These are phyloP conservation scores for Yponomeuta plumbellus DNA, from an alignment of 2,888 invertebrate genomes.

Conservation along the genomic window DNA sequence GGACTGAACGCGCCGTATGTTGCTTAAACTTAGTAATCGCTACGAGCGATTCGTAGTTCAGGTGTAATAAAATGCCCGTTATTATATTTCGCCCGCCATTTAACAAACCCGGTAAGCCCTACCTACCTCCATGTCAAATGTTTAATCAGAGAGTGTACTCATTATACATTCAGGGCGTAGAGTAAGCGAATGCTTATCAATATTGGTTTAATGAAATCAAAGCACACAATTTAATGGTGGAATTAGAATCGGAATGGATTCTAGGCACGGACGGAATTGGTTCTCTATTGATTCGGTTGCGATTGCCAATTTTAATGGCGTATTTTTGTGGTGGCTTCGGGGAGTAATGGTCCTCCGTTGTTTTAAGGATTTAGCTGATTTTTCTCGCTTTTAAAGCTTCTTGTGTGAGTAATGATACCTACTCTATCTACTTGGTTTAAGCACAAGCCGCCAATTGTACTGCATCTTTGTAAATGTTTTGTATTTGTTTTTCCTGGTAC, in stretches of 20 bases:
- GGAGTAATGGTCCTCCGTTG: neutral
- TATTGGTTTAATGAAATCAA: constrained; percentile 14
- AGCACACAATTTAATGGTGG: constrained; percentile 13
- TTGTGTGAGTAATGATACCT: no score
- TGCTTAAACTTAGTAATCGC: no score
- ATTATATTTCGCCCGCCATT: neutral
- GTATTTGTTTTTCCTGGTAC: no score
- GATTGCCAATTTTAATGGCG: constrained; percentile 1
- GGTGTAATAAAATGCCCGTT: no score
- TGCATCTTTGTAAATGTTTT: no score
- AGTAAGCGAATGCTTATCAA: constrained; percentile 9
- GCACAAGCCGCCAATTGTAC: no score
- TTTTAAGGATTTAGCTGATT: no score
- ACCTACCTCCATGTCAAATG: constrained; percentile 9
- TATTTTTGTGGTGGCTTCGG: neutral
- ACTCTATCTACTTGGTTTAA: no score
- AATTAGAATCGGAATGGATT: constrained; percentile 11
- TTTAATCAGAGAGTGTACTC: constrained; percentile 11
- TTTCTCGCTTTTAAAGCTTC: no score
- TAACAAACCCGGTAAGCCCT: neutral
- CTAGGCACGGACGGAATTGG: constrained; percentile 9
- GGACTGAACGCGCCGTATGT: no score
- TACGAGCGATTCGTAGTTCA: no score
- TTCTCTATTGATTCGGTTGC: constrained; percentile 1
- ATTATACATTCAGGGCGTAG: constrained; percentile 8